A percentile compares a stretch with the other conserved stretches of the same genome.
Conservation (phyloP, 2,888 invertebrate species). For the Nephrocerus scutellatus region DNA sequence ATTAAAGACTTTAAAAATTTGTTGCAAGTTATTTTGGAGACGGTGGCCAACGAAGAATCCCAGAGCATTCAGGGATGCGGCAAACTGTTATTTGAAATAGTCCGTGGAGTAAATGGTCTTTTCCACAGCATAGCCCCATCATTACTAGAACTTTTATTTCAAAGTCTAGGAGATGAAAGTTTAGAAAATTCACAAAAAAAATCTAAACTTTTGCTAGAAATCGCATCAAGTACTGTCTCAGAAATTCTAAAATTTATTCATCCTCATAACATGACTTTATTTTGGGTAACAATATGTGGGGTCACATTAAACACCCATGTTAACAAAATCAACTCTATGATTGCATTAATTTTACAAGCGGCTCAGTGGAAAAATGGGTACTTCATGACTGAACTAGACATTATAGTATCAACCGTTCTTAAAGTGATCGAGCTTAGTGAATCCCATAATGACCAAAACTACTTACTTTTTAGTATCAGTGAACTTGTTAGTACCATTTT, state of each 20-base stretch:
- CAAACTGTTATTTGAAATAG: constrained; percentile 78
- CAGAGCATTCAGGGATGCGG: constrained; percentile 77
- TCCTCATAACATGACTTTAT: constrained; percentile 56
- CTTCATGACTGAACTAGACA: constrained; percentile 55
- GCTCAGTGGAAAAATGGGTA: constrained; percentile 60
- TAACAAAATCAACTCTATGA: constrained; percentile 44
- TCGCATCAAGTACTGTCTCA: constrained; percentile 58
- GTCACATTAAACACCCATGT: constrained; percentile 12
- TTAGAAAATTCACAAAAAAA: constrained; percentile 24
- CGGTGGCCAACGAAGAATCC: constrained; percentile 60
- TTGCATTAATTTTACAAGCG: constrained; percentile 56
- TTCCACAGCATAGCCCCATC: constrained; percentile 77
- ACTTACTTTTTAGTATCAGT: constrained; percentile 35
- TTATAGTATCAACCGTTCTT: constrained; percentile 54
- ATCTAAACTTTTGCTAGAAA: constrained; percentile 48
- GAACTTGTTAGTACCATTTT: constrained; percentile 55
- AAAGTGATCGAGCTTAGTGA: constrained; percentile 26
- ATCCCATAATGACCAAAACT: constrained; percentile 1
- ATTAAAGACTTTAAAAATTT: constrained; percentile 72
- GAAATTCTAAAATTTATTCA: constrained; percentile 59
- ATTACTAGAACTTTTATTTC: constrained; percentile 62
- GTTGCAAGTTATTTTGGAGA: constrained; percentile 60
- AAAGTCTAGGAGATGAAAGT: constrained; percentile 50
- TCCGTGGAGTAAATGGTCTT: constrained; percentile 73
- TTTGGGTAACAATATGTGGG: constrained; percentile 52